Evolutionary conservation across 2,888 invertebrate genomes (phyloP).

Genomic region (Polyommatus iphigenia): DNA sequence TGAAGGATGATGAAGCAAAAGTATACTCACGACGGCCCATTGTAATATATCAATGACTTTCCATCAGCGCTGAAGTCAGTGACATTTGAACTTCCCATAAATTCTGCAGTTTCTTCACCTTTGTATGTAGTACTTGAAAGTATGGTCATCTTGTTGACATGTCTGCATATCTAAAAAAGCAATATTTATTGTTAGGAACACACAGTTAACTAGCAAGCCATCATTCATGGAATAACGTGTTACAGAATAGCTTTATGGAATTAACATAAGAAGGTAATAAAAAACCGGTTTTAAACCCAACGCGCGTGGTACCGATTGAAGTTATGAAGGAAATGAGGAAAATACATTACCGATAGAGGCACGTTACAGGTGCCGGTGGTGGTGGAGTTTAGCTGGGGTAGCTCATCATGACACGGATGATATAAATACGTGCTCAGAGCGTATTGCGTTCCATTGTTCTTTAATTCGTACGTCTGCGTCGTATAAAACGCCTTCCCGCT

Average conservation of each 20-base stretch:
- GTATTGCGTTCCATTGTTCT: constrained; percentile 48
- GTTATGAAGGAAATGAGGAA: background rate
- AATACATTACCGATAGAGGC: constrained; percentile 58
- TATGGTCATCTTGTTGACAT: constrained; percentile 48
- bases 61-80: constrained; percentile 56
- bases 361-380: constrained; percentile 50
- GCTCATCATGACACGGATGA: constrained; percentile 65
- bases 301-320: too few species aligned
- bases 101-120: constrained; percentile 52
- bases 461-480: constrained; percentile 50
- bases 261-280: background rate
- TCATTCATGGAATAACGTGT: background rate
- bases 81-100: constrained; percentile 53
- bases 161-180: constrained; percentile 59
- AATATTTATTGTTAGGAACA: constrained; percentile 32
- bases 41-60: constrained; percentile 55
- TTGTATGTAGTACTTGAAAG: constrained; percentile 41
- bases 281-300: background rate
- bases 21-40: constrained; percentile 65
- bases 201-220: background rate
- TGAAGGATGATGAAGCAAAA: background rate
- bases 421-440: constrained; percentile 62
- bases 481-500: constrained; percentile 55
- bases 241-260: background rate
- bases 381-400: constrained; percentile 47